Percentiles rank a stretch among this genome's conserved stretches.
Evolutionary conservation across 2,113 vertebrate species (phyloP).

Genomic region (Gopherus evgoodei): DNA sequence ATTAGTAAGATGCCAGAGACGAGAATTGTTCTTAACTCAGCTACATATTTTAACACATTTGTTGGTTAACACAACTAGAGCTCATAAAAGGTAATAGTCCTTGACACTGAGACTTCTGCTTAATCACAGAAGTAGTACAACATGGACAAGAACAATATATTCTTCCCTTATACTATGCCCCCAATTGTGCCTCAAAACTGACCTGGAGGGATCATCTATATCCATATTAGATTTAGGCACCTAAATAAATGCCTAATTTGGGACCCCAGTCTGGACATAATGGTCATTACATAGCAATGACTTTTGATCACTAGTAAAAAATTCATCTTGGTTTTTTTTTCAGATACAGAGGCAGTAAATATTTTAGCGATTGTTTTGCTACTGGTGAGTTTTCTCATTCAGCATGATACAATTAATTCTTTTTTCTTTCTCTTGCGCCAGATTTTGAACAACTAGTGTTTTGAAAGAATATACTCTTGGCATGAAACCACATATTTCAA

Average conservation of each 20-base stretch:
- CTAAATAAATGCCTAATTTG: not conserved
- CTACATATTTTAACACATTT: fast-evolving
- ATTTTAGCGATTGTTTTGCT: not conserved
- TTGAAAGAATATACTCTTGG: not conserved
- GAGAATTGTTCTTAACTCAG: not conserved
- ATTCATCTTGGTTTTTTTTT: not conserved
- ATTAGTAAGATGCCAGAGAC: not conserved
- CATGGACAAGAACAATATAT: not conserved
- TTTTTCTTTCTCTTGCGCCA: not conserved
- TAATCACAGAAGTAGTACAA: not conserved
- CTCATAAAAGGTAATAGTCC: not conserved
- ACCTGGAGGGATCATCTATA: not conserved
- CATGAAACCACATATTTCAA: not conserved
- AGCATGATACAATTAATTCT: not conserved
- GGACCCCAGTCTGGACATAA: not conserved
- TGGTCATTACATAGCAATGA: not conserved
- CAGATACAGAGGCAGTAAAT: not conserved
- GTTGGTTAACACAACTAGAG: not conserved
- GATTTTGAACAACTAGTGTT: not conserved
- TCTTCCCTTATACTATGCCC: not conserved
- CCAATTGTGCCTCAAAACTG: not conserved
- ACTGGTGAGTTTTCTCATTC: not conserved
- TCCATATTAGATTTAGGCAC: not conserved
- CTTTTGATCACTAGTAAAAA: not conserved
- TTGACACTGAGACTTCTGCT: not conserved